Percentiles rank a stretch among this genome's conserved stretches.
Conservation (phyloP, 2,113 vertebrate genomes). For the Gymnobelideus leadbeateri region DNA sequence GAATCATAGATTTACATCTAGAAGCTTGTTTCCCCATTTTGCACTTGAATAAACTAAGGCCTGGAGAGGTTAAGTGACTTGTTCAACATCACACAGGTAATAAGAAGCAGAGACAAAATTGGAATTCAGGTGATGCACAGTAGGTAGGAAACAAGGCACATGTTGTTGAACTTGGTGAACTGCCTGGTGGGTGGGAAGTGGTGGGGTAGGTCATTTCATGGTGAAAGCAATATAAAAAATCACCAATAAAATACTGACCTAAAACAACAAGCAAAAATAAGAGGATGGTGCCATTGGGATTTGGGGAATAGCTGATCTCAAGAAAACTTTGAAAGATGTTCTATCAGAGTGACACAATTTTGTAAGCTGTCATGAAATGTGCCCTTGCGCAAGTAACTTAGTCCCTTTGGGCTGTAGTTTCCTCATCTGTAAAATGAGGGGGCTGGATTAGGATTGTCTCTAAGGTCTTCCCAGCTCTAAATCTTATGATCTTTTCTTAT, state of each 20-base stretch:
- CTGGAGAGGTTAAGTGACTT: not conserved
- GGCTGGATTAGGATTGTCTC: not conserved
- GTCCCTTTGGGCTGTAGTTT: not conserved
- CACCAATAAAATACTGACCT: not conserved
- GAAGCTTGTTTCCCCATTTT: not conserved
- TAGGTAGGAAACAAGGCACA: not conserved
- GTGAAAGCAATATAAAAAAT: not conserved
- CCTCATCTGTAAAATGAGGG: not conserved
- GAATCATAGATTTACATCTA: not conserved
- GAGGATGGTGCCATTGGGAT: not conserved
- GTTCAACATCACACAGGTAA: not conserved
- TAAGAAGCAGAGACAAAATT: not conserved
- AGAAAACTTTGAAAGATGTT: not conserved
- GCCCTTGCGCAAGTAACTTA: not conserved
- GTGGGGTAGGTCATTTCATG: not conserved
- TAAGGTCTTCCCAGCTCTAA: not conserved
- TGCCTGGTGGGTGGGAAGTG: not conserved
- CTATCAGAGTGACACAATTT: not conserved
- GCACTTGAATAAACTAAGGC: not conserved
- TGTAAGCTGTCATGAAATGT: constrained; percentile 36
- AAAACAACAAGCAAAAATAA: not conserved
- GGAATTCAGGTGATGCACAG: not conserved
- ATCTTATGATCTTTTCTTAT: constrained; percentile 6
- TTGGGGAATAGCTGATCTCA: constrained; percentile 15
- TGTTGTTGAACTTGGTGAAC: not conserved